A percentile compares a stretch with the other conserved stretches of the same genome.
phyloP scores from a whole-genome alignment of 92 coral and sea anemone genomes.

The Epizoanthus scotinus region DNA sequence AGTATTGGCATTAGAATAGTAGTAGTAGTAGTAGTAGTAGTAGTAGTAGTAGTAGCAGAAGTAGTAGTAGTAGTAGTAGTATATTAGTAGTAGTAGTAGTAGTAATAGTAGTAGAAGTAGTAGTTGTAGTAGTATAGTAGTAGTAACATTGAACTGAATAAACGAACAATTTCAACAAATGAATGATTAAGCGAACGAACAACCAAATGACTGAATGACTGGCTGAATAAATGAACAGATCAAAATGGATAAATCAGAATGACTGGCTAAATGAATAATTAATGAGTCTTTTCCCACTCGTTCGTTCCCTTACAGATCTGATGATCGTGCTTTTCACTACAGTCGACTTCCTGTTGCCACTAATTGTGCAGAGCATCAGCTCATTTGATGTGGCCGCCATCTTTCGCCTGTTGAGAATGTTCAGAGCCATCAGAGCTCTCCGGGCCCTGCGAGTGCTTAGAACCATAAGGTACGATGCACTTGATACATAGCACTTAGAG shows the following conservation, averaged over 20 bases:
- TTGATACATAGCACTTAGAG: neutral
- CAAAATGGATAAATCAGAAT: neutral
- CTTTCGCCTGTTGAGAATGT: conserved; percentile 94
- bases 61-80: too few relatives aligned
- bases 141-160: too few relatives aligned
- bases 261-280: neutral
- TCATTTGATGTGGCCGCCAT: conserved; percentile 98
- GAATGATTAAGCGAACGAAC: too few relatives aligned
- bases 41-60: too few relatives aligned
- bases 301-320: conserved; percentile 58
- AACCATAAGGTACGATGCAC: conserved; percentile 77
- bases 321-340: conserved; percentile 89
- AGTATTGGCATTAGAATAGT: too few relatives aligned
- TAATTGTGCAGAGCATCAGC: conserved; percentile 87
- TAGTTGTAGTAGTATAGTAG: too few relatives aligned
- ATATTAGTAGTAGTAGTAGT: too few relatives aligned
- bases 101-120: too few relatives aligned
- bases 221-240: neutral
- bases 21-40: too few relatives aligned
- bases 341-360: conserved; percentile 93
- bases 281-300: too few relatives aligned
- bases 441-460: conserved; percentile 92
- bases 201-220: too few relatives aligned
- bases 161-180: too few relatives aligned
- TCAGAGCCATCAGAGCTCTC: conserved; percentile 95